phyloP scores from a whole-genome alignment of 2,113 vertebrate species.

The Megaleporinus macrocephalus region DNA sequence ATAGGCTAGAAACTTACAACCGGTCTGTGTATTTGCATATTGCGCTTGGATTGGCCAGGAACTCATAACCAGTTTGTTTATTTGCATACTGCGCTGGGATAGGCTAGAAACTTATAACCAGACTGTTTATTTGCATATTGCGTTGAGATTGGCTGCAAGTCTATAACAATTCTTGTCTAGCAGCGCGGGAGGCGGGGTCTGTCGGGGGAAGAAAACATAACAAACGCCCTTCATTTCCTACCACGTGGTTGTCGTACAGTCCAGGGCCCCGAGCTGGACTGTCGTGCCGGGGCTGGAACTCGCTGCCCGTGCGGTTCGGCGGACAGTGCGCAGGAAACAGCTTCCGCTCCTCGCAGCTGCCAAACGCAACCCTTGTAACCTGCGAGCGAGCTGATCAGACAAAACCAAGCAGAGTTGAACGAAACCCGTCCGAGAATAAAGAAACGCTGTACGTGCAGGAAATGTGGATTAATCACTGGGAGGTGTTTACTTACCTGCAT shows the following conservation, averaged over 20 bases:
- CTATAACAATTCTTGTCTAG: too few species aligned
- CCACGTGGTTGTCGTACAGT: slow-evolving; percentile 74
- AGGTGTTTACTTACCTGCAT: slow-evolving; percentile 16
- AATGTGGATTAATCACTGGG: not conserved
- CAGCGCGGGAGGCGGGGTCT: too few species aligned
- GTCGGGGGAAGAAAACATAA: not conserved
- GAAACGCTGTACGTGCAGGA: not conserved
- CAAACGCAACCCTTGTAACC: slow-evolving; percentile 66
- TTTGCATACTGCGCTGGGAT: not conserved
- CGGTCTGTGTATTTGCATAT: not conserved
- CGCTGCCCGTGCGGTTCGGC: slow-evolving; percentile 72
- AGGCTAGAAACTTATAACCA: not conserved
- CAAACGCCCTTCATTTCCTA: slow-evolving; percentile 47
- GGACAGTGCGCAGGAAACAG: slow-evolving; percentile 70
- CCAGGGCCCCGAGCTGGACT: slow-evolving; percentile 76
- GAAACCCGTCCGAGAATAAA: slow-evolving; percentile 2
- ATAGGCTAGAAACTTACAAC: too few species aligned
- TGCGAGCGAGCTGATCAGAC: too few species aligned
- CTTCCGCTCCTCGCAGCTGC: slow-evolving; percentile 73
- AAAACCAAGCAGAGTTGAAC: too few species aligned
- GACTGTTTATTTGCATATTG: too few species aligned
- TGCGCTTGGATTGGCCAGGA: not conserved
- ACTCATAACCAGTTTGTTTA: too few species aligned
- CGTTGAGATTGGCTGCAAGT: too few species aligned
- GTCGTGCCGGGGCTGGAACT: slow-evolving; percentile 42